Evolutionary conservation across 1,140 invertebrate genomes (phyloP).

Genomic region (Leptestheria dahalacensis): DNA sequence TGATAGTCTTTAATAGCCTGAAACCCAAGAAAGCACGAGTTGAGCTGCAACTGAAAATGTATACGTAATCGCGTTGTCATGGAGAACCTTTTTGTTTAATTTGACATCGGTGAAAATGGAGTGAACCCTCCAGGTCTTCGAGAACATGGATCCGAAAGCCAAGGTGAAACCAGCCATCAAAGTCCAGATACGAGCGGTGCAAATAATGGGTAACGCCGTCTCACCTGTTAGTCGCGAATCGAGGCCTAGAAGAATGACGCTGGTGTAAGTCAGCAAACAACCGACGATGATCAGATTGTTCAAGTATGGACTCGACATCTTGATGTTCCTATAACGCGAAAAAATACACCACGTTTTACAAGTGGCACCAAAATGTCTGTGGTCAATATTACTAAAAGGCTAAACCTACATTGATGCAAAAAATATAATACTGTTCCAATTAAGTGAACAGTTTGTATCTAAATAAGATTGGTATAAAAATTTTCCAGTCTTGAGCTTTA

Average conservation of each 20-base stretch:
- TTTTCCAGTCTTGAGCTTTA: no score
- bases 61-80: no score
- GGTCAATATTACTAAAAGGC: no score
- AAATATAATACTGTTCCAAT: no score
- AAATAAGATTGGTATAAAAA: no score
- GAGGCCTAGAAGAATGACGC: slow-evolving; percentile 88
- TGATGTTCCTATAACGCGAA: slow-evolving; percentile 66
- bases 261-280: slow-evolving; percentile 91
- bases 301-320: slow-evolving; percentile 97
- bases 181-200: slow-evolving; percentile 89
- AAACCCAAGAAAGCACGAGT: neutral
- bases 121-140: slow-evolving; percentile 96
- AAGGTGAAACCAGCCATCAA: slow-evolving; percentile 97
- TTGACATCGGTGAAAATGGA: slow-evolving; percentile 96
- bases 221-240: slow-evolving; percentile 78
- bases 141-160: slow-evolving; percentile 98
- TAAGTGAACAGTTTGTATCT: no score
- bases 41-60: no score
- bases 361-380: no score
- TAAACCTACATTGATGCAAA: no score
- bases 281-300: slow-evolving; percentile 98
- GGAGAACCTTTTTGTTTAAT: slow-evolving; percentile 66
- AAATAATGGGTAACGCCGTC: slow-evolving; percentile 79
- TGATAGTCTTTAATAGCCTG: slow-evolving; percentile 93
- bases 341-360: slow-evolving; percentile 20